Evolutionary conservation across 2,113 vertebrate genomes (phyloP).

Genomic region (Datnioides undecimradiatus): DNA sequence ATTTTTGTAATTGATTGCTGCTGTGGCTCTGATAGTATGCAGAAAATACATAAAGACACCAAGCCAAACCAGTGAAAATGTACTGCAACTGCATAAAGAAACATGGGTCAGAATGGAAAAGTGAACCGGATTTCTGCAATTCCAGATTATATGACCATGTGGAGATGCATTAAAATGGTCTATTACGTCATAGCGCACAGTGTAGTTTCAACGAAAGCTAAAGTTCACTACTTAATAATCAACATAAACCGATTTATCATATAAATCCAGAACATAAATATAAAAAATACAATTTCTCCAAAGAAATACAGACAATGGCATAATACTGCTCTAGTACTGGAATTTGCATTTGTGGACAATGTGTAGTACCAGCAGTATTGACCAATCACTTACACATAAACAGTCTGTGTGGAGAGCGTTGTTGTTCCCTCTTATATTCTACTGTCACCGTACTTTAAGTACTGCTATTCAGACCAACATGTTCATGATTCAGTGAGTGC

Average conservation of each 20-base stretch:
- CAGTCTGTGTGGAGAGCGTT: no score
- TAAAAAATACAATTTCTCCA: no score
- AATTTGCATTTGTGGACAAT: no score
- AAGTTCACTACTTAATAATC: background rate
- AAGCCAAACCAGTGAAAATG: constrained; percentile 33
- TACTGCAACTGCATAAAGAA: background rate
- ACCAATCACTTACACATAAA: no score
- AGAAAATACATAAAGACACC: constrained; percentile 6
- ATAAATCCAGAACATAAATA: no score
- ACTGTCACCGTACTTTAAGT: no score
- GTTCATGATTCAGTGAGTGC: no score
- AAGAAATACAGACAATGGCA: no score
- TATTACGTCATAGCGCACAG: constrained; percentile 1
- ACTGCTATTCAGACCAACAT: background rate
- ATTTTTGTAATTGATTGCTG: constrained; percentile 49
- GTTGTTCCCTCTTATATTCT: no score
- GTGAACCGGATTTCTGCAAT: background rate
- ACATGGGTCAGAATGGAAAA: background rate
- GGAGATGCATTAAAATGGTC: background rate
- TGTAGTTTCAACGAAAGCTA: background rate
- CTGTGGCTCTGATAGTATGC: constrained; percentile 8
- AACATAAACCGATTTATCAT: no score
- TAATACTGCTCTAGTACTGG: no score
- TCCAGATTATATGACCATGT: background rate
- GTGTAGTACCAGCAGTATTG: no score